Evolutionary conservation across 2,888 invertebrate genomes (phyloP).

Genomic region (Sclerodermus sp.): DNA sequence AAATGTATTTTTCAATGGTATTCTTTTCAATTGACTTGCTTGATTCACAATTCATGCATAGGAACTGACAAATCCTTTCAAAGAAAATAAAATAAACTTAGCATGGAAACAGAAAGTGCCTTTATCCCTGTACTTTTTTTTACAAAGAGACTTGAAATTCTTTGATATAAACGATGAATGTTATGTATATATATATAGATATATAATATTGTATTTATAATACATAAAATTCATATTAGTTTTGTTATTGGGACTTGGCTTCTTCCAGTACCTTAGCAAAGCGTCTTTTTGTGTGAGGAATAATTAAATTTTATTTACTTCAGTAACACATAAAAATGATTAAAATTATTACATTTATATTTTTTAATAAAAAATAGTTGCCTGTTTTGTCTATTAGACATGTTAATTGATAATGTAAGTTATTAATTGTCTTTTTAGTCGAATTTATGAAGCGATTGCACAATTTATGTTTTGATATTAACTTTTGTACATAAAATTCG

Average conservation of each 20-base stretch:
- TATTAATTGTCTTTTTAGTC: not conserved
- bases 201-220: conserved; percentile 18
- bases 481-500: not conserved
- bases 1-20: conserved; percentile 5
- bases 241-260: too few species aligned
- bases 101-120: conserved; percentile 28
- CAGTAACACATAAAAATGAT: not conserved
- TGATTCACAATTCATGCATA: conserved; percentile 21
- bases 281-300: too few species aligned
- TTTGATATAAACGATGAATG: conserved; percentile 27
- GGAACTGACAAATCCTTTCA: conserved; percentile 31
- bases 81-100: conserved; percentile 26
- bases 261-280: too few species aligned
- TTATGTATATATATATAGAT: conserved; percentile 18
- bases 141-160: conserved; percentile 23
- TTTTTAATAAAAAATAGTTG: not conserved
- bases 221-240: conserved; percentile 21
- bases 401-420: not conserved
- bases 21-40: conserved; percentile 19
- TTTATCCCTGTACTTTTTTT: conserved; percentile 34
- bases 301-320: not conserved
- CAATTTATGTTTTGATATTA: not conserved
- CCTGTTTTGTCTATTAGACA: not conserved
- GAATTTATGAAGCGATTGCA: not conserved
- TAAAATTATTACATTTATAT: not conserved